A percentile compares a stretch with the other conserved stretches of the same genome.
These are phyloP conservation scores for Cinara cedri DNA, from an alignment of 2,888 invertebrate species.

Conservation along the genomic window DNA sequence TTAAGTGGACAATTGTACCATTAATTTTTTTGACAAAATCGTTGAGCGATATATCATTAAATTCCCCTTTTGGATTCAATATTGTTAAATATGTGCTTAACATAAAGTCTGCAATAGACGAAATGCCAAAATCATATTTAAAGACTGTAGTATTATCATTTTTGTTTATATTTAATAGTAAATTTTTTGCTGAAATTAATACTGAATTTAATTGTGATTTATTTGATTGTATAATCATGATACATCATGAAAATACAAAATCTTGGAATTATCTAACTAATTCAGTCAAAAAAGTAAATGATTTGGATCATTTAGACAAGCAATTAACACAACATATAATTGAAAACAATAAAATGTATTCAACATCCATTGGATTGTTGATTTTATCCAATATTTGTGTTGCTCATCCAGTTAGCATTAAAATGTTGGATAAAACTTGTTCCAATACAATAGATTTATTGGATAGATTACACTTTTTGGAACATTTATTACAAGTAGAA, in stretches of 20 bases:
- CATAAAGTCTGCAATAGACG: slow-evolving; percentile 5
- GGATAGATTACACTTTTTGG: background rate
- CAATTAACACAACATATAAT: slow-evolving; percentile 16
- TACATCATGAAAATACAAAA: slow-evolving; percentile 12
- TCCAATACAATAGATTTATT: background rate
- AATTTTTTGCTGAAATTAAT: background rate
- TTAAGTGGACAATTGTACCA: slow-evolving; percentile 47
- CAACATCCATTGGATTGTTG: slow-evolving; percentile 39
- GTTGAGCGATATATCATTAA: slow-evolving; percentile 21
- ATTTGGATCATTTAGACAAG: slow-evolving; percentile 12
- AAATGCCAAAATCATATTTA: slow-evolving; percentile 42
- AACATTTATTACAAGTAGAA: slow-evolving; percentile 29
- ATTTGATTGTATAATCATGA: slow-evolving; percentile 34
- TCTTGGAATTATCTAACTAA: slow-evolving; percentile 24
- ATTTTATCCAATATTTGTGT: background rate
- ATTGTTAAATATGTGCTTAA: slow-evolving; percentile 22
- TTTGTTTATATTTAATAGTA: slow-evolving; percentile 36
- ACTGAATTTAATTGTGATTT: slow-evolving; percentile 27
- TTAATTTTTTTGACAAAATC: slow-evolving; percentile 40
- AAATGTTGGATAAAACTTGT: slow-evolving; percentile 20
- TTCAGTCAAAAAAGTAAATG: slow-evolving; percentile 10
- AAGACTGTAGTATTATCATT: slow-evolving; percentile 21
- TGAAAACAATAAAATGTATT: slow-evolving; percentile 13
- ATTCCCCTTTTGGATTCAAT: background rate
- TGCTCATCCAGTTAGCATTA: background rate